Evolutionary conservation across 2,888 invertebrate species (phyloP), one percentile per base, ranked within the genome.

Genomic region (Philopedon plagiatum): DNA sequence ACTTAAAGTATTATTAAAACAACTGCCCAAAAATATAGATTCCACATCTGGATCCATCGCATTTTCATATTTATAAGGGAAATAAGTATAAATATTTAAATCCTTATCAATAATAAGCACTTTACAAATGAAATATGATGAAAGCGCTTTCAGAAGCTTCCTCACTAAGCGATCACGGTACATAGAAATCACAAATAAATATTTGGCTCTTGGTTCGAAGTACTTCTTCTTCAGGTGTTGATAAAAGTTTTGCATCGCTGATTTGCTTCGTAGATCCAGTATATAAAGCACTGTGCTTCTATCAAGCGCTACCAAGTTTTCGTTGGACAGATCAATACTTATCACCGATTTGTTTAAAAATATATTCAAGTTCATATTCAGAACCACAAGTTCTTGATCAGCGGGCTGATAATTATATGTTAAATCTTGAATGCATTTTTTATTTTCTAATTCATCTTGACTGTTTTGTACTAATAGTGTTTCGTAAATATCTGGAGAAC

Each of bases 31-130:
- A 9, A 21, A 26, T 21, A 23, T 2, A 1, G 54, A 39, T 41
- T 51, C 21, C 1, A 7, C 26, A 54, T 54, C 32, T 0, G 64
- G 64, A 34, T 56, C 11, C 4, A 19, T 1, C 5, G 54, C 26
- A 39, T 41, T 64, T 54, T 64, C 64, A 64, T 64, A 64, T 37
- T 54, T 54, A n/a, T 64, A 64, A 19, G 64, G 64, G 13, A 21
- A 37, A 54, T 46, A 64, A 7, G 54, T 54, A 54, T 39, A 64
- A 23, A 64, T 15, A 26, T 64, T 49, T 9, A 39, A 37, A 4
- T 37, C 5, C 1, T 23, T 8, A 18, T 49, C 51, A 41, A 64
- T 34, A 18, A 64, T 23, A 7, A 54, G 15, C 11, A 64, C 54
- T 13, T 54, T 46, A 54, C 54, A 39, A 18, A 64, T 39, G 26